A percentile compares a stretch with the other conserved stretches of the same genome.
These are phyloP conservation scores for Drosophila kuntzei DNA, from an alignment of 2,888 invertebrate species.

Conservation along the genomic window DNA sequence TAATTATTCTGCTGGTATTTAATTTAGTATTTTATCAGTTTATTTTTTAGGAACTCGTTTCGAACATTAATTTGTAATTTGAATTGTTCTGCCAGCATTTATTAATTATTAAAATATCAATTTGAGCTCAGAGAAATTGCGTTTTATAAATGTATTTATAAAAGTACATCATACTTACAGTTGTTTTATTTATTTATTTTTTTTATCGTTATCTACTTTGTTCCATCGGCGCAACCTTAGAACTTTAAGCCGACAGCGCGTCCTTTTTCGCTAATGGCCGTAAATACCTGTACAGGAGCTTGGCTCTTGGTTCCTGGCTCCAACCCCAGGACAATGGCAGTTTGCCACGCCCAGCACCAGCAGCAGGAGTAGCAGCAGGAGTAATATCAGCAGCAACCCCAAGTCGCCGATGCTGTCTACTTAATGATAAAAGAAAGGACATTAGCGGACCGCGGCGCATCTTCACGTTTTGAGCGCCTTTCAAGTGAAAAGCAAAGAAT, in stretches of 20 bases:
- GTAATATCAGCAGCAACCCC: conserved; percentile 50
- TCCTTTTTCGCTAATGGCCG: conserved; percentile 67
- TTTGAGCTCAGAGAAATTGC: conserved; percentile 19
- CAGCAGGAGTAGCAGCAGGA: neutral
- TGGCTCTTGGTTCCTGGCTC: conserved; percentile 3
- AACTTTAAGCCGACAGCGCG: conserved; percentile 75
- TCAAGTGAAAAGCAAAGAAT: conserved; percentile 83
- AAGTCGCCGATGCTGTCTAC: conserved; percentile 74
- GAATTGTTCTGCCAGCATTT: conserved; percentile 16
- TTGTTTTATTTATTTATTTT: conserved; percentile 12
- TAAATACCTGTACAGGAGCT: conserved; percentile 68
- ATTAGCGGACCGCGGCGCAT: conserved; percentile 76
- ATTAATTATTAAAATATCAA: conserved; percentile 55
- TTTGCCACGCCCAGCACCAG: conserved; percentile 62
- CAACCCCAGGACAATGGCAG: conserved; percentile 35
- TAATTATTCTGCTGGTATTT: neutral
- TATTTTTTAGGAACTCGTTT: neutral
- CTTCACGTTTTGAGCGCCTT: conserved; percentile 77
- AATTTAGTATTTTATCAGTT: neutral
- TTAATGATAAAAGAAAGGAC: conserved; percentile 82
- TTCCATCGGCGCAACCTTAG: conserved; percentile 56
- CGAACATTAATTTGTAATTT: conserved; percentile 12
- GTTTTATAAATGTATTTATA: conserved; percentile 1
- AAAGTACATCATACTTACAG: conserved; percentile 11
- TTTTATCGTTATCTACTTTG: conserved; percentile 53